A percentile compares a stretch with the other conserved stretches of the same genome.
phyloP scores from a whole-genome alignment of 2,797 vertebrate species.

The Paedocypris micromegethes region DNA sequence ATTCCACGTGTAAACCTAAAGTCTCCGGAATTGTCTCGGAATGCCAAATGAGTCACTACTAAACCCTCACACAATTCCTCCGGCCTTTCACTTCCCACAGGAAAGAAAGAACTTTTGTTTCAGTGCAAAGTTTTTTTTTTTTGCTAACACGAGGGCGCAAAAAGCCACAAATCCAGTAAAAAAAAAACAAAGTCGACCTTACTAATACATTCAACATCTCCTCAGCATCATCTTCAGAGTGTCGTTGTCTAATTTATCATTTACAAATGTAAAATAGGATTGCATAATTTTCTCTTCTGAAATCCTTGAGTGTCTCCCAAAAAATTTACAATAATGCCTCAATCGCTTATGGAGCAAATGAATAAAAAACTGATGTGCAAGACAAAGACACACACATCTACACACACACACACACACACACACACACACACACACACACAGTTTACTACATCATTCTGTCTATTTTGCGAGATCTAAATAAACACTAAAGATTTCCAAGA shows the following conservation, averaged over 20 bases:
- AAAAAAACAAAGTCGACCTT: neutral
- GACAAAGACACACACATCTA: too few species aligned
- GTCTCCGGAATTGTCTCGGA: constrained; percentile 12
- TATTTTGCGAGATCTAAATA: constrained; percentile 32
- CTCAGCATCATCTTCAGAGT: constrained; percentile 6
- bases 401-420: too few species aligned
- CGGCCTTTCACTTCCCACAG: constrained; percentile 4
- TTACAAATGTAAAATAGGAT: constrained; percentile 38
- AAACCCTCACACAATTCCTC: constrained; percentile 7
- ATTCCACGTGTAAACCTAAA: neutral
- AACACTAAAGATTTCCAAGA: constrained; percentile 20
- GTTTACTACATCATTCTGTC: neutral
- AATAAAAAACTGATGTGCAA: too few species aligned
- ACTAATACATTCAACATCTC: constrained; percentile 3
- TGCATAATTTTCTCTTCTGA: constrained; percentile 32
- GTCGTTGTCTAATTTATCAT: neutral
- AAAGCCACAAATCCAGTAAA: constrained; percentile 14
- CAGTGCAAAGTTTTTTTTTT: constrained; percentile 8
- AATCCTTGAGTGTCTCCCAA: constrained; percentile 34
- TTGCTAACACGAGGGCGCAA: neutral
- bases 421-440: too few species aligned
- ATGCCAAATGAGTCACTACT: constrained; percentile 27
- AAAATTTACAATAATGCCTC: constrained; percentile 14
- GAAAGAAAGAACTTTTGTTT: constrained; percentile 6
- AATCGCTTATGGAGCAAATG: too few species aligned